phyloP scores from a whole-genome alignment of 1,140 invertebrate species.

The Trichonephila clavipes region DNA sequence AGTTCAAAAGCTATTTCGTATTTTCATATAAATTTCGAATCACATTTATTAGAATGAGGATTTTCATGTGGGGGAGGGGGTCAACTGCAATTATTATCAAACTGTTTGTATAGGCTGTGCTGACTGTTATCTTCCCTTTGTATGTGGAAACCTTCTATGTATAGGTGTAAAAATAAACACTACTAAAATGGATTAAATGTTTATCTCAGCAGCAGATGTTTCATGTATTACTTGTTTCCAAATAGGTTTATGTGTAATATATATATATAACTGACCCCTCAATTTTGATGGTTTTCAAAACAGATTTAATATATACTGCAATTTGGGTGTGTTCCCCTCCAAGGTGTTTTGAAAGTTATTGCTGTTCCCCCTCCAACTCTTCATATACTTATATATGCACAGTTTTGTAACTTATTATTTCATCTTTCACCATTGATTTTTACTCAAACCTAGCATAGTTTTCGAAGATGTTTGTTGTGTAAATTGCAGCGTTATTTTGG shows the following conservation, averaged over 20 bases:
- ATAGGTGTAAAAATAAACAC: conserved; percentile 43
- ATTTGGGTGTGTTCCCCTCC: conserved; percentile 28
- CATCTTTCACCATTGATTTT: conserved; percentile 66
- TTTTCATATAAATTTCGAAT: conserved; percentile 71
- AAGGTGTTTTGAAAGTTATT: conserved; percentile 69
- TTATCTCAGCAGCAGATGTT: neutral
- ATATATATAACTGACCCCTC: neutral
- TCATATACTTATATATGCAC: conserved; percentile 68
- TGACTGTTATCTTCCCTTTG: conserved; percentile 38
- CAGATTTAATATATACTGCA: neutral
- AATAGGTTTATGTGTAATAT: conserved; percentile 28
- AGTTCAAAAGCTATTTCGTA: conserved; percentile 66
- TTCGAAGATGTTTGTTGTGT: conserved; percentile 31
- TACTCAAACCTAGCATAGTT: conserved; percentile 67
- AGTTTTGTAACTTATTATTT: conserved; percentile 75
- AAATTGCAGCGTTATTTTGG: conserved; percentile 71
- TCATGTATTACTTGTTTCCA: conserved; percentile 27
- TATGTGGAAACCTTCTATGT: conserved; percentile 41
- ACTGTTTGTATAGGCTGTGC: conserved; percentile 43
- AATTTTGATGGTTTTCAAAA: conserved; percentile 40
- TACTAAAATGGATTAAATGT: conserved; percentile 34
- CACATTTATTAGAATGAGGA: conserved; percentile 66
- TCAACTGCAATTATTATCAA: conserved; percentile 70
- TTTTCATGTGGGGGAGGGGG: conserved; percentile 51
- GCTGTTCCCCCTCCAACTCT: conserved; percentile 67